A percentile compares a stretch with the other conserved stretches of the same genome.
These are phyloP conservation scores for Bombus affinis DNA, from an alignment of 1,140 invertebrate species.

Conservation along the genomic window DNA sequence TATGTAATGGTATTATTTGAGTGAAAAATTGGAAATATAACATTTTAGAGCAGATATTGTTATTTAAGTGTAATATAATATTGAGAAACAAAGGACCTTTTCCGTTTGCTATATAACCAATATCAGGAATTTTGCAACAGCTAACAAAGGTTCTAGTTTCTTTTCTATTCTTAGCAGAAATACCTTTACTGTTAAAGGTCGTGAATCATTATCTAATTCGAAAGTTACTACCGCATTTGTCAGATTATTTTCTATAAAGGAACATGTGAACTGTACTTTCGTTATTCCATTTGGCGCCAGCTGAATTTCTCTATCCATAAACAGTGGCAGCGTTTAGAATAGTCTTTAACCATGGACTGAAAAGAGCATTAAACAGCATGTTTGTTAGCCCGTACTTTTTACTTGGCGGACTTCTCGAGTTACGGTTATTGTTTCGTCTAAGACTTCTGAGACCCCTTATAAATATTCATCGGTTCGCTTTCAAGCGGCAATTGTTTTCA, in stretches of 20 bases:
- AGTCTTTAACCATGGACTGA: background rate
- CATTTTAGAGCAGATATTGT: too few species aligned
- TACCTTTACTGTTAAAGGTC: background rate
- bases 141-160: too few species aligned
- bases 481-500: slow-evolving; percentile 46
- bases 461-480: slow-evolving; percentile 45
- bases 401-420: slow-evolving; percentile 19
- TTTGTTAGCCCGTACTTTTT: slow-evolving; percentile 25
- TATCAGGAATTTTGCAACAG: too few species aligned
- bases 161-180: background rate
- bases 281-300: background rate
- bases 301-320: background rate
- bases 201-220: background rate
- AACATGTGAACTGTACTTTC: background rate
- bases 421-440: slow-evolving; percentile 48
- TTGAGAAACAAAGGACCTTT: too few species aligned
- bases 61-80: too few species aligned
- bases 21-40: too few species aligned
- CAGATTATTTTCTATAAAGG: background rate
- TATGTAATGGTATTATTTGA: too few species aligned
- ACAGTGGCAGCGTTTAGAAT: background rate
- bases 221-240: background rate
- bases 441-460: slow-evolving; percentile 32
- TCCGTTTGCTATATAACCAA: too few species aligned
- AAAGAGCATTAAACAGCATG: slow-evolving; percentile 2